Evolutionary conservation across 2,888 invertebrate genomes (phyloP), one percentile per base, ranked within the genome.

Genomic region (Rhogogaster chlorosoma): DNA sequence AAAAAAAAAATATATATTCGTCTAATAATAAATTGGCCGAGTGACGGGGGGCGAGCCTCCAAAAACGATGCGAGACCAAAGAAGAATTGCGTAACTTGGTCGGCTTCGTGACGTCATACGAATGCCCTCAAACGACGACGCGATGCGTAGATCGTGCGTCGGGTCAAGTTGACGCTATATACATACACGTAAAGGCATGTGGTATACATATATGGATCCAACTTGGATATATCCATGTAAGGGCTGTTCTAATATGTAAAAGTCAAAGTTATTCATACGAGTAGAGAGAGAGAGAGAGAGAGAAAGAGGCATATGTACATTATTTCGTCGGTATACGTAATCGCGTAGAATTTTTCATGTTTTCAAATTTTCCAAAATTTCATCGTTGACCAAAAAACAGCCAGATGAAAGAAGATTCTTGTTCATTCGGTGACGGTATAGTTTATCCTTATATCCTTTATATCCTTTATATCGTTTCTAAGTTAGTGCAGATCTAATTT

Each of bases 111-210:
- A 80, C 80, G 80, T 80, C 80, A 64, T 80, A 61, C 38, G 61
- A 36, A 80, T 38, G 57, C 38, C 80, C 38, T 61, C n/a, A 61
- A 80, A 42, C 26, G 77, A 36, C 57, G 22, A 22, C 22, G 38
- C 64, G 80, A 80, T 80, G 61, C 80, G 80, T 80, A 80, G 80
- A 80, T 80, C 22, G 64, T 80, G 80, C 80, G 80, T 42, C 38
- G 80, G 80, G 80, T 80, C 61, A 64, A 80, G 64, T 64, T 26
- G 45, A 80, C 78, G 57, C n/a, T 57, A 1, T 18, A 77, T 49
- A 32, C 29, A 75, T 29, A 32, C 29, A 29, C 29, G 9, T 32
- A 10, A 5, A 5, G 10, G 26, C 12, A 22, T 10, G 9, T 18
- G 29, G 29, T 67, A 70, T 73, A 73, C 26, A 26, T 73, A 73